Evolutionary conservation across 2,888 invertebrate genomes (phyloP).

Genomic region (Tridacna gigas): DNA sequence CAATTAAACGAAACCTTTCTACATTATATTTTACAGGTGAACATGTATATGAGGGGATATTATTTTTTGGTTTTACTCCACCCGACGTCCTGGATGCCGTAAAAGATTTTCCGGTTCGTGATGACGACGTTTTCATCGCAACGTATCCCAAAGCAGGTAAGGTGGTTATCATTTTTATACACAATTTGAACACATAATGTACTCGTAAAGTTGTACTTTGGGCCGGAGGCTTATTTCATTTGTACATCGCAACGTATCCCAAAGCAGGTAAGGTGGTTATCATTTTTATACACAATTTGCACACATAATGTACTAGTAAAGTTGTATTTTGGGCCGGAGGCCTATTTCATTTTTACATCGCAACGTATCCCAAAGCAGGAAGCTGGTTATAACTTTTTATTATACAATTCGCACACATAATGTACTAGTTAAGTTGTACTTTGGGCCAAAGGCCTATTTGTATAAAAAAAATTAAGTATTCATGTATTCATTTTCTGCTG

Average conservation of each 20-base stretch:
- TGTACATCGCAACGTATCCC: slow-evolving; percentile 94
- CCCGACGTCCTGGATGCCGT: slow-evolving; percentile 78
- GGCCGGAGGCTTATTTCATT: too few relatives aligned
- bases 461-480: too few relatives aligned
- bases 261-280: slow-evolving; percentile 89
- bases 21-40: slow-evolving; percentile 62
- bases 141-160: slow-evolving; percentile 95
- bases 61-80: slow-evolving; percentile 81
- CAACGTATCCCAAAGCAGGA: slow-evolving; percentile 95
- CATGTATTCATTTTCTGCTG: too few relatives aligned
- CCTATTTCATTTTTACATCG: too few relatives aligned
- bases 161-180: background rate
- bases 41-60: slow-evolving; percentile 78
- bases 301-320: too few relatives aligned
- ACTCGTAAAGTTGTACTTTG: too few relatives aligned
- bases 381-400: background rate
- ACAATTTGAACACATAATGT: too few relatives aligned
- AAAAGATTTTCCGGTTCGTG: slow-evolving; percentile 89
- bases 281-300: too few relatives aligned
- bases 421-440: too few relatives aligned
- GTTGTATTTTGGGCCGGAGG: too few relatives aligned
- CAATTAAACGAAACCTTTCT: background rate
- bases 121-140: slow-evolving; percentile 93
- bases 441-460: too few relatives aligned
- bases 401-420: too few relatives aligned